phyloP scores from a whole-genome alignment of 23 tunicate species.

The Halocynthia aurantium region DNA sequence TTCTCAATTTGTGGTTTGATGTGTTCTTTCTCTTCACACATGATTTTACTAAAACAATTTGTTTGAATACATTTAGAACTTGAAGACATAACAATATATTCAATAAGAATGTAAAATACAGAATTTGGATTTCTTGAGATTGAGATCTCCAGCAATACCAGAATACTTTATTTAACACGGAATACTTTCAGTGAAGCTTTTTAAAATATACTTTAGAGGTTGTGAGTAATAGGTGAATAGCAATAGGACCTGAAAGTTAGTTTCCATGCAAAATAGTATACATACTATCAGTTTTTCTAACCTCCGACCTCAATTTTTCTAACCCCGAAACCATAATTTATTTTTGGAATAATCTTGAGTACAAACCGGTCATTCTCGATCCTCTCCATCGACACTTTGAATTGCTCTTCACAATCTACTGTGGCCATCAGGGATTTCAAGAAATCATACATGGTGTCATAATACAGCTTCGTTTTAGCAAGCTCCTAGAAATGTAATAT shows the following conservation, averaged over 20 bases:
- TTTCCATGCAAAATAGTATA: too few relatives aligned
- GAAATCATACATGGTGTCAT: constrained; percentile 12
- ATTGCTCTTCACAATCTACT: constrained; percentile 8
- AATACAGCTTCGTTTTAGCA: constrained; percentile 11
- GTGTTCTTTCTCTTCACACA: constrained; percentile 2
- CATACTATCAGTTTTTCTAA: too few relatives aligned
- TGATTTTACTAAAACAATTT: neutral
- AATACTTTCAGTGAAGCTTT: too few relatives aligned
- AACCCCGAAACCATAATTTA: too few relatives aligned
- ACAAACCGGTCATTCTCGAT: constrained; percentile 15
- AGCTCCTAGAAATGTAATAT: constrained; percentile 2
- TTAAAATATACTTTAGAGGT: too few relatives aligned
- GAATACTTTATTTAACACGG: too few relatives aligned
- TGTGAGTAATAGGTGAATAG: too few relatives aligned
- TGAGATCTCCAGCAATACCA: neutral
- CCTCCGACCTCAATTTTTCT: too few relatives aligned
- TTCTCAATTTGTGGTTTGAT: neutral
- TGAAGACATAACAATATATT: neutral
- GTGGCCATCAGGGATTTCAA: constrained; percentile 10
- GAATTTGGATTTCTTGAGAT: neutral
- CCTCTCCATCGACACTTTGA: constrained; percentile 1
- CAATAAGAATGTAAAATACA: neutral
- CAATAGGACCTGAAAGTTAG: too few relatives aligned
- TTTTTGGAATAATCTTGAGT: too few relatives aligned
- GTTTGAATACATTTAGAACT: neutral